phyloP scores from a whole-genome alignment of 2,113 vertebrate species.

The Eulemur rufifrons region DNA sequence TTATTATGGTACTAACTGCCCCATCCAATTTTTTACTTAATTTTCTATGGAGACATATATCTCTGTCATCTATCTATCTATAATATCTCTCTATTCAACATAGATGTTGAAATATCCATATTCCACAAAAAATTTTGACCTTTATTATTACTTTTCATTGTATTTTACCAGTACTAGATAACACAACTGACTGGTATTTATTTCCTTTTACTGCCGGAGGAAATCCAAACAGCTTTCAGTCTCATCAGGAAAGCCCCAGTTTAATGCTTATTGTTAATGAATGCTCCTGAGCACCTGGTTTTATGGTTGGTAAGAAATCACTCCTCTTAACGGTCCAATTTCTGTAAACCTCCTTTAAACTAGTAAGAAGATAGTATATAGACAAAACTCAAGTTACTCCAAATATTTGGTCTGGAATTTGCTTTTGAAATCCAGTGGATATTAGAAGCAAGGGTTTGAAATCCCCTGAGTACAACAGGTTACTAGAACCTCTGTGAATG shows the following conservation, averaged over 20 bases:
- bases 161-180: constrained; percentile 41
- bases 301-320: constrained; percentile 80
- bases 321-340: constrained; percentile 83
- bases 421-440: constrained; percentile 81
- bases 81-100: background rate
- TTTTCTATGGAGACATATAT: background rate
- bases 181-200: constrained; percentile 47
- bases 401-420: constrained; percentile 86
- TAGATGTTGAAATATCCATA: background rate
- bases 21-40: background rate
- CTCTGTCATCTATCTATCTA: background rate
- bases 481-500: constrained; percentile 77
- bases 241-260: constrained; percentile 53
- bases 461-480: constrained; percentile 80
- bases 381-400: constrained; percentile 85
- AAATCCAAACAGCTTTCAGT: constrained; percentile 62
- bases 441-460: constrained; percentile 80
- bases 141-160: constrained; percentile 16
- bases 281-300: constrained; percentile 79
- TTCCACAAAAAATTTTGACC: constrained; percentile 4
- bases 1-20: constrained; percentile 36
- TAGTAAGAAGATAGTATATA: constrained; percentile 80
- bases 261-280: constrained; percentile 81
- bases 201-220: constrained; percentile 45
- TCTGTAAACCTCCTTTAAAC: constrained; percentile 76